Conservation (phyloP, 2,888 invertebrate genomes). For the Drosophila conformis region DNA sequence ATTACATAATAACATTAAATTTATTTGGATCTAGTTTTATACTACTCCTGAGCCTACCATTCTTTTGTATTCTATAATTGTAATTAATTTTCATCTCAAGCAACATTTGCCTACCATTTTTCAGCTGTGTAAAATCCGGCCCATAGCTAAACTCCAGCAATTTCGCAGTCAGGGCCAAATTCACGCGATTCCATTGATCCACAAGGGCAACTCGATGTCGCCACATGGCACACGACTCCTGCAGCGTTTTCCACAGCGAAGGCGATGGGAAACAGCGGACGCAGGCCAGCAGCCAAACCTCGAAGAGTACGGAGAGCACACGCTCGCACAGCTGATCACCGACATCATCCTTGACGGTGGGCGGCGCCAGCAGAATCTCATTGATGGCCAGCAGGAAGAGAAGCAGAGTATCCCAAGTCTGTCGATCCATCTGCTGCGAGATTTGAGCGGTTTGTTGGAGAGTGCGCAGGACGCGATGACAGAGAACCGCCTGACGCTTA, state of each 20-base stretch:
- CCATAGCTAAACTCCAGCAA: slow-evolving; percentile 96
- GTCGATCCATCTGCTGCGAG: slow-evolving; percentile 90
- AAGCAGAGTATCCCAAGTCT: slow-evolving; percentile 96
- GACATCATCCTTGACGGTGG: slow-evolving; percentile 97
- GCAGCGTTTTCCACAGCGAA: slow-evolving; percentile 96
- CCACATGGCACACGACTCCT: slow-evolving; percentile 97
- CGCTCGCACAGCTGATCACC: slow-evolving; percentile 97
- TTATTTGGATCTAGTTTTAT: too few species aligned
- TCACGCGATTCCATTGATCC: slow-evolving; percentile 97
- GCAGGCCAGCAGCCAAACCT: slow-evolving; percentile 89
- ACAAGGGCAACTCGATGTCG: slow-evolving; percentile 96
- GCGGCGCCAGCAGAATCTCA: slow-evolving; percentile 95
- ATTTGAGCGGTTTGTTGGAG: slow-evolving; percentile 92
- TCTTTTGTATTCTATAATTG: too few species aligned
- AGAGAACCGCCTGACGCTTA: slow-evolving; percentile 96
- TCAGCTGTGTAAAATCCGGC: slow-evolving; percentile 91
- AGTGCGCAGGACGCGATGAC: slow-evolving; percentile 94
- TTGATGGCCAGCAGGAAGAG: slow-evolving; percentile 95
- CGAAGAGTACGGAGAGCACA: slow-evolving; percentile 96
- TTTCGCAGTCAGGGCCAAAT: slow-evolving; percentile 93
- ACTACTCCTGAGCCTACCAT: too few species aligned
- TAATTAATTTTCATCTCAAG: too few species aligned
- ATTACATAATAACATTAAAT: too few species aligned
- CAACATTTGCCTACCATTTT: slow-evolving; percentile 88
- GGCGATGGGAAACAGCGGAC: slow-evolving; percentile 96